phyloP scores from a whole-genome alignment of 2,797 vertebrate species.

The Lithobates pipiens region DNA sequence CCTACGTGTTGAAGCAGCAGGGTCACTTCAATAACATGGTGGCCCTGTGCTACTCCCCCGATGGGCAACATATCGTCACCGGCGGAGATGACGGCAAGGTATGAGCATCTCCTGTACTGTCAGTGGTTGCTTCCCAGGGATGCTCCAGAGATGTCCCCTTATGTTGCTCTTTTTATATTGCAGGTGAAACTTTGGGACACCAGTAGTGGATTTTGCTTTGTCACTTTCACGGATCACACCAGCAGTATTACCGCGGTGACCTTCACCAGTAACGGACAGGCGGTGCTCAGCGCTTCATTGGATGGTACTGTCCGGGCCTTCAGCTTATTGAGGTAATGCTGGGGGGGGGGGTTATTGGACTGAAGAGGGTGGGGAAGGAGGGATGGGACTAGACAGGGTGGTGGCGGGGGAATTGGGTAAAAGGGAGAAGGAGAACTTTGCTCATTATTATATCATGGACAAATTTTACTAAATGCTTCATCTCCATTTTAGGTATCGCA shows the following conservation, averaged over 20 bases:
- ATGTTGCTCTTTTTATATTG: too few relatives aligned
- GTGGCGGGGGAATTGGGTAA: too few relatives aligned
- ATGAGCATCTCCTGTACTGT: too few relatives aligned
- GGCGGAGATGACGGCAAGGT: constrained; percentile 66
- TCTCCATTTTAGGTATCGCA: constrained; percentile 86
- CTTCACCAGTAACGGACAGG: constrained; percentile 88
- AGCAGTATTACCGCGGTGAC: constrained; percentile 88
- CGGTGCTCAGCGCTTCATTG: constrained; percentile 90
- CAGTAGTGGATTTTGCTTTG: constrained; percentile 92
- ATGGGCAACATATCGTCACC: constrained; percentile 91
- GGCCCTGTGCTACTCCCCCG: constrained; percentile 89
- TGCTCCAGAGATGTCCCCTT: too few relatives aligned
- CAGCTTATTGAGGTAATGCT: constrained; percentile 89
- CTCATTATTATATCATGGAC: not conserved
- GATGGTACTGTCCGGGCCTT: constrained; percentile 95
- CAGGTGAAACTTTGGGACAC: constrained; percentile 98
- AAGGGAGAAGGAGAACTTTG: too few relatives aligned
- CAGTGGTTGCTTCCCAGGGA: too few relatives aligned
- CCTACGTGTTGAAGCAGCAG: constrained; percentile 96
- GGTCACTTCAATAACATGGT: constrained; percentile 98
- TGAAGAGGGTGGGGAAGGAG: too few relatives aligned
- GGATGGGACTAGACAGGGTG: too few relatives aligned
- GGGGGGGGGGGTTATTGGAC: not conserved
- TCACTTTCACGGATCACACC: constrained; percentile 94
- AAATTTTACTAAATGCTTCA: too few relatives aligned